A percentile compares a stretch with the other conserved stretches of the same genome.
Conservation (phyloP, 1,140 invertebrate genomes). For the Sminthurinus signatus region DNA sequence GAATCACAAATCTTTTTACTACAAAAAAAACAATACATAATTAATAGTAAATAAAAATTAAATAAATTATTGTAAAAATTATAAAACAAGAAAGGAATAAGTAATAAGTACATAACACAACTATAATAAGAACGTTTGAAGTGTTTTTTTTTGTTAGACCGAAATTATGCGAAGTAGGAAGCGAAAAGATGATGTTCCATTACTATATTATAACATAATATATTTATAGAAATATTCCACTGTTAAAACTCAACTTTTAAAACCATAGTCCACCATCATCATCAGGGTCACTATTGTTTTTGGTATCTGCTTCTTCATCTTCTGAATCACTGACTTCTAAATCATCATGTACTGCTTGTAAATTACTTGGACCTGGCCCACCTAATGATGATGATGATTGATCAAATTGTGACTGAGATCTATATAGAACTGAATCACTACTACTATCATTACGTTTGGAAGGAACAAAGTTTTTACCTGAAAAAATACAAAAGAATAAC, state of each 20-base stretch:
- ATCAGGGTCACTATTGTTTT: background rate
- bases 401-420: slow-evolving; percentile 6
- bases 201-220: background rate
- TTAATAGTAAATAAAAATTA: too few species aligned
- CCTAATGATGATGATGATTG: too few species aligned
- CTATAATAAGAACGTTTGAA: background rate
- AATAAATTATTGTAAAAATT: background rate
- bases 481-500: too few species aligned
- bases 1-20: too few species aligned
- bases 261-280: slow-evolving; percentile 16
- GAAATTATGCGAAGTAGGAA: background rate
- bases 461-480: too few species aligned
- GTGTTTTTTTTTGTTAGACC: background rate
- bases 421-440: background rate
- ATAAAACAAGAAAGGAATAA: background rate
- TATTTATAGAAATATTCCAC: background rate
- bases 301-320: background rate
- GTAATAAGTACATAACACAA: background rate
- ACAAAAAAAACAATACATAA: too few species aligned
- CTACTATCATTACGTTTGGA: background rate
- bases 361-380: background rate
- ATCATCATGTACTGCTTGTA: slow-evolving; percentile 21
- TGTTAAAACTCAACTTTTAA: background rate
- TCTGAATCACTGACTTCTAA: slow-evolving; percentile 32
- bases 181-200: too few species aligned